Evolutionary conservation across 2,888 invertebrate species (phyloP), one percentile per base, ranked within the genome.

Genomic region (Perdita meconis): DNA sequence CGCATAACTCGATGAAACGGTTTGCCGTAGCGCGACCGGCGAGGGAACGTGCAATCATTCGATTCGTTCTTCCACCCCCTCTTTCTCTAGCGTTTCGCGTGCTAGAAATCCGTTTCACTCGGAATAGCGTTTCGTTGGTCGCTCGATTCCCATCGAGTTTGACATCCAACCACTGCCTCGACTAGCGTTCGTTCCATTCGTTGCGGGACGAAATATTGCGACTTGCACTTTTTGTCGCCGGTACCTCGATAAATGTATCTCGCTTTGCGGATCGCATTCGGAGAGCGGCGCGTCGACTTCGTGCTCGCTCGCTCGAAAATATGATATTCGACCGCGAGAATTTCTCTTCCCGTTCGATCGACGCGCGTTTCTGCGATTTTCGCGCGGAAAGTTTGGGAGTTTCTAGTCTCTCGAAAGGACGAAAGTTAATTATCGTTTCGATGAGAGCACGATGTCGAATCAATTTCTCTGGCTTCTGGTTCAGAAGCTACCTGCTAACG

Each of bases 1-100:
- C 60, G 70, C 68, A 72, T 80, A 81, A 80, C 69, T 76, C 65
- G 65, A 80, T 64, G 72, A 81, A 72, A 77, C 64, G 63, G 55
- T 81, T 77, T 81, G 71, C 55, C 80, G 67, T 40, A 10, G 40
- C 36, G 40, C n/a, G 44, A 40, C 10, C 10, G 6, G n/a, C 13
- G 50, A 38, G 36, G 44, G 26, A 40, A 40, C 36, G 34, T 67
- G 40, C 13, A 57, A 66, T 42, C 57, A 38, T 60, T 36, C 67
- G 64, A 76, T 69, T 68, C 78, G 67, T 60, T 70, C 72, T 61
- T 19, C 38, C 40, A 12, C 26, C 22, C n/a, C n/a, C 40, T 16
- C 26, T 12, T 4, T 16, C 40, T 24, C 22, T 3, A 24, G 10
- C 56, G 63, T 36, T 8, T 16, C 30, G 36, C 26, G 13, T 16